Evolutionary conservation across 2,113 vertebrate genomes (phyloP).

Genomic region (Plecturocebus donacophilus): DNA sequence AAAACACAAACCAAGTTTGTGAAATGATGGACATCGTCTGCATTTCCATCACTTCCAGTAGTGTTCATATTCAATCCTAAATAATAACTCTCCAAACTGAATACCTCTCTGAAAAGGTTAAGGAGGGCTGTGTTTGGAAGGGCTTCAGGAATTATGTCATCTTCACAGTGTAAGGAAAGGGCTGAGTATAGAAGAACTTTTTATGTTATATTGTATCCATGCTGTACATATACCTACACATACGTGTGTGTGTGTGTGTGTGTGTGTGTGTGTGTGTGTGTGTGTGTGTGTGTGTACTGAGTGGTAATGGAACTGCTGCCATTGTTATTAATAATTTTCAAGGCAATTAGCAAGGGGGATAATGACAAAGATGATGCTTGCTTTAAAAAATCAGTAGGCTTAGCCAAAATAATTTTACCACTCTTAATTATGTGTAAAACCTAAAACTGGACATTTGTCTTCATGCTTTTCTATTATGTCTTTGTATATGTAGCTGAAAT

Average conservation of each 20-base stretch:
- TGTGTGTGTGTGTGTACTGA: neutral
- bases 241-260: too few relatives aligned
- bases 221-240: too few relatives aligned
- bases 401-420: neutral
- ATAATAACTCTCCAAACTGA: too few relatives aligned
- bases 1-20: fast-evolving
- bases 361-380: neutral
- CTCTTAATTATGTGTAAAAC: neutral
- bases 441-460: neutral
- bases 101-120: neutral
- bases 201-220: fast-evolving
- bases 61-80: neutral
- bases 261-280: too few relatives aligned
- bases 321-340: neutral
- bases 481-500: neutral
- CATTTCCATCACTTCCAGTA: neutral
- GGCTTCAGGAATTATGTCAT: neutral
- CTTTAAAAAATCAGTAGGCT: neutral
- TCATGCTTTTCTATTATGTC: neutral
- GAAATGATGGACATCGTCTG: neutral
- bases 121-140: too few relatives aligned
- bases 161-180: neutral
- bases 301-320: neutral
- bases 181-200: too few relatives aligned
- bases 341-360: too few relatives aligned